These are phyloP conservation scores for Fistularia tabacaria DNA, from an alignment of 2,797 vertebrate genomes.

Conservation along the genomic window DNA sequence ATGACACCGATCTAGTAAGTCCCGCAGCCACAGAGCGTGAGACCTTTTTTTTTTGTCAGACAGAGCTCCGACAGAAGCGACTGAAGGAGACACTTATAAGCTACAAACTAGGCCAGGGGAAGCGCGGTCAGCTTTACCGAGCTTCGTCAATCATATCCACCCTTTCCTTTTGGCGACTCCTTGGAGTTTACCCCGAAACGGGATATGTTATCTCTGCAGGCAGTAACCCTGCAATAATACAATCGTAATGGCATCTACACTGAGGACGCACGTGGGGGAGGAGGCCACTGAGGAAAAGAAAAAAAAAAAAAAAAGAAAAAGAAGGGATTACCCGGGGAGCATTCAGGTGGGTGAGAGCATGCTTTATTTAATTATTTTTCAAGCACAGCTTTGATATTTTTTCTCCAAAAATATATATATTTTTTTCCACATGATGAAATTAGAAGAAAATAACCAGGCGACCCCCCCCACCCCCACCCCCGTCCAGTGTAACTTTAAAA, in stretches of 20 bases:
- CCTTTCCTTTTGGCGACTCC: conserved; percentile 40
- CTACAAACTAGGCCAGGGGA: conserved; percentile 18
- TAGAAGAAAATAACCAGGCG: too few relatives aligned
- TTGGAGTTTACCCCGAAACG: conserved; percentile 18
- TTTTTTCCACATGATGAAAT: too few relatives aligned
- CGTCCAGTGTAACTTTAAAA: too few relatives aligned
- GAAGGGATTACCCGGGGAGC: conserved; percentile 8
- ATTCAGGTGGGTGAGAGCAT: conserved; percentile 4
- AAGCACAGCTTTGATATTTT: conserved; percentile 5
- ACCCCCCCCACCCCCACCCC: too few relatives aligned
- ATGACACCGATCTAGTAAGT: neutral
- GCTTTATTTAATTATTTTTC: neutral
- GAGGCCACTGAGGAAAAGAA: neutral
- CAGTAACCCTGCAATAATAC: conserved; percentile 34
- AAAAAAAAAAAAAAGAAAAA: too few relatives aligned
- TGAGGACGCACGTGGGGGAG: conserved; percentile 1
- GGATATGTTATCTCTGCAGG: conserved; percentile 32
- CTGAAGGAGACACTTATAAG: conserved; percentile 24
- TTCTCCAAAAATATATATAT: neutral
- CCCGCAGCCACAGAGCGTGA: neutral
- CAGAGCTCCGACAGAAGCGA: conserved; percentile 16
- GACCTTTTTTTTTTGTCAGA: neutral
- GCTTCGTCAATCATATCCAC: conserved; percentile 29
- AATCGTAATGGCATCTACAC: conserved; percentile 35
- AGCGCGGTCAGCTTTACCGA: conserved; percentile 28